These are phyloP conservation scores for Carcharodon carcharias DNA, from an alignment of 2,797 vertebrate genomes.

Conservation along the genomic window DNA sequence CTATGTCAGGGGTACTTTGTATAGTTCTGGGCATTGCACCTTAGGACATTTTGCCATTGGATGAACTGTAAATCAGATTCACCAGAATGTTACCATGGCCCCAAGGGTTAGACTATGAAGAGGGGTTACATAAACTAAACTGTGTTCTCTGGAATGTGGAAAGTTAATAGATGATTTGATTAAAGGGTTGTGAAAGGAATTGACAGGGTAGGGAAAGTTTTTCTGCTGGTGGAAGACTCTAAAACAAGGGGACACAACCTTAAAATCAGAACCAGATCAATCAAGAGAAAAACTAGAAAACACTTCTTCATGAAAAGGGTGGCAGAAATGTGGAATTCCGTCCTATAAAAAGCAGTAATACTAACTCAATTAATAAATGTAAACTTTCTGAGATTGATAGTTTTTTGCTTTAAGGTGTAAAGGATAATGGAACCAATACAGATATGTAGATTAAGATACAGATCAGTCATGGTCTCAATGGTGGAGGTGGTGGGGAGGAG, in stretches of 20 bases:
- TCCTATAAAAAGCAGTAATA: no score
- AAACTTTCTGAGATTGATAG: not conserved
- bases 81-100: not conserved
- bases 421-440: not conserved
- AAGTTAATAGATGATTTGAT: not conserved
- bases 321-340: not conserved
- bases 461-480: no score
- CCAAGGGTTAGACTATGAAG: not conserved
- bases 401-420: not conserved
- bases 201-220: no score
- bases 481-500: no score
- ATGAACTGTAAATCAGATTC: not conserved
- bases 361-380: not conserved
- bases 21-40: no score
- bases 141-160: not conserved
- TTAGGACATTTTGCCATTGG: not conserved
- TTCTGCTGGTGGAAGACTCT: not conserved
- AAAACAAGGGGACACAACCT: not conserved
- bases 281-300: no score
- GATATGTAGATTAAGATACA: no score
- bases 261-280: no score
- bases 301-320: no score
- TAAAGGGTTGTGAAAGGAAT: not conserved
- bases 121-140: not conserved
- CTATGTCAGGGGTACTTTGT: not conserved